These are phyloP conservation scores for Aldrovandia affinis DNA, from an alignment of 2,797 vertebrate genomes.

Conservation along the genomic window DNA sequence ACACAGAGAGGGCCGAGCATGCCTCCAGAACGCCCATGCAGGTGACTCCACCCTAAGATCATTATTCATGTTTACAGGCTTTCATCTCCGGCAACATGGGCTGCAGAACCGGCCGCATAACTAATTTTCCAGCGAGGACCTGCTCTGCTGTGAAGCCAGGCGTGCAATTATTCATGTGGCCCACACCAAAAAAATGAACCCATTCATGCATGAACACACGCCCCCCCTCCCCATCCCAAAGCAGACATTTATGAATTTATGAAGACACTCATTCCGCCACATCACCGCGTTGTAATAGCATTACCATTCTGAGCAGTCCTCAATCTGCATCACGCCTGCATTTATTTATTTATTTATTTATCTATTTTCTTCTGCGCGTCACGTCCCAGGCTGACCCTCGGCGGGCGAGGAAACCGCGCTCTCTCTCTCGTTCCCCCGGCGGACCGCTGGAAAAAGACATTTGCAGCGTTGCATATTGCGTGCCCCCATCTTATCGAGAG, in stretches of 20 bases:
- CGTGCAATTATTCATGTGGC: conserved; percentile 79
- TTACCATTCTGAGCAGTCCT: conserved; percentile 66
- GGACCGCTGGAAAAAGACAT: conserved; percentile 52
- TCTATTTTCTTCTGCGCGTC: conserved; percentile 11
- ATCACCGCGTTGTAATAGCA: conserved; percentile 68
- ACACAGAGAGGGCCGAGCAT: conserved; percentile 42
- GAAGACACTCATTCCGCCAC: conserved; percentile 72
- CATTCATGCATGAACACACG: conserved; percentile 46
- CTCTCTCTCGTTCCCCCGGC: conserved; percentile 47
- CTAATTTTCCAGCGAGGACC: conserved; percentile 70
- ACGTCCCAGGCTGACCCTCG: conserved; percentile 36
- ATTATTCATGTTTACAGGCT: conserved; percentile 85
- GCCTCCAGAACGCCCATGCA: conserved; percentile 66
- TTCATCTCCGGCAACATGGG: conserved; percentile 70
- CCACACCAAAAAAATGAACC: conserved; percentile 51
- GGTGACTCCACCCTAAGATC: conserved; percentile 79
- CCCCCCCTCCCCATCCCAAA: conserved; percentile 58
- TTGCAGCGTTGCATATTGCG: conserved; percentile 45
- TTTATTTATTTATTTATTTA: conserved; percentile 43
- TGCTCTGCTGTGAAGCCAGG: conserved; percentile 56
- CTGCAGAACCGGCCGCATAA: conserved; percentile 62
- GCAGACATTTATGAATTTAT: conserved; percentile 81
- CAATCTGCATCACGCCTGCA: conserved; percentile 63
- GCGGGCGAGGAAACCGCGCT: conserved; percentile 49
- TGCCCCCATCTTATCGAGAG: conserved; percentile 39